These are phyloP conservation scores for Takifugu flavidus DNA, from an alignment of 2,113 vertebrate genomes.

Conservation along the genomic window DNA sequence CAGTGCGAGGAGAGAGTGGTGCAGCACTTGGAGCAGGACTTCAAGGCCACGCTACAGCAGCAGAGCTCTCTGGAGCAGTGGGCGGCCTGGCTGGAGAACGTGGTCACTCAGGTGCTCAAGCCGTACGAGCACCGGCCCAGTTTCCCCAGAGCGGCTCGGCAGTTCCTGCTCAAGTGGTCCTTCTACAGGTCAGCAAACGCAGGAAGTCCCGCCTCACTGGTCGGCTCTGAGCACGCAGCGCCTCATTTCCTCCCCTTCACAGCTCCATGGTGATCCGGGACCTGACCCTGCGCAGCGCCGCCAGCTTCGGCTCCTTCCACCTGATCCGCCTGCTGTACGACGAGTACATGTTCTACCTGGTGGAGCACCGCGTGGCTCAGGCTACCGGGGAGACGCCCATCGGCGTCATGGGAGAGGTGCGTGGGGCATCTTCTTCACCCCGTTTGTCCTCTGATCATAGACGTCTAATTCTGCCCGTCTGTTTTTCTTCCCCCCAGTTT, in stretches of 20 bases:
- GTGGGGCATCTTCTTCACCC: neutral
- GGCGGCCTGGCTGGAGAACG: conserved; percentile 92
- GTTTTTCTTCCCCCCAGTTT: conserved; percentile 74
- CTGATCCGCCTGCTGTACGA: conserved; percentile 96
- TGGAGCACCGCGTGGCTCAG: conserved; percentile 94
- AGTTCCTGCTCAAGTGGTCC: conserved; percentile 98
- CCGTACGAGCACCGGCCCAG: conserved; percentile 87
- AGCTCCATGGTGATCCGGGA: conserved; percentile 99
- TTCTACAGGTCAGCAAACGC: conserved; percentile 86
- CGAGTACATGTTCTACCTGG: conserved; percentile 99
- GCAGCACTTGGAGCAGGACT: conserved; percentile 95
- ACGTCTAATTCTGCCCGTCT: conserved; percentile 22
- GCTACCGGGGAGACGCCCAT: conserved; percentile 94
- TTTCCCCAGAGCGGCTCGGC: conserved; percentile 92
- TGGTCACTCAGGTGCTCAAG: conserved; percentile 92
- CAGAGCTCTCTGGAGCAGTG: conserved; percentile 98
- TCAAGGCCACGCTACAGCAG: conserved; percentile 95
- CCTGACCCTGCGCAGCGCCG: conserved; percentile 93
- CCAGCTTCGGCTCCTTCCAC: conserved; percentile 98
- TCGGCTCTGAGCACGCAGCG: neutral
- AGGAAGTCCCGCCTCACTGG: neutral
- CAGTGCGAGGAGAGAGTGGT: conserved; percentile 96
- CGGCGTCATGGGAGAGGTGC: conserved; percentile 95
- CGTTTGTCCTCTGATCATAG: neutral
- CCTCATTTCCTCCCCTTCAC: conserved; percentile 7